Conservation (phyloP, 2,113 vertebrate genomes). For the Trachemys scripta region DNA sequence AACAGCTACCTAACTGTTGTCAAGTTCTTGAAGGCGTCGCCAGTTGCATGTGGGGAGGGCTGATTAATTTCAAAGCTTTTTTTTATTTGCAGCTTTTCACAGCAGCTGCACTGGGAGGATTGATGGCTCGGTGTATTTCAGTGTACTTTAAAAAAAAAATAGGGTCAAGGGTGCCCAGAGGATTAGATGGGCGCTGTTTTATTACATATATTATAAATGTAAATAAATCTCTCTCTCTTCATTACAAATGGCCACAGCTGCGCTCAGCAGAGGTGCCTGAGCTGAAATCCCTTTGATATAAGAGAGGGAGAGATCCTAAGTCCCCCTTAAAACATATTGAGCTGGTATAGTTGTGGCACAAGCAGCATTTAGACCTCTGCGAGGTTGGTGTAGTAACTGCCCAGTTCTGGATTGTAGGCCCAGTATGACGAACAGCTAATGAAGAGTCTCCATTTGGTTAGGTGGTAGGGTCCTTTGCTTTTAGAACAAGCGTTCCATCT, state of each 20-base stretch:
- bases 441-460: rapidly evolving
- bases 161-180: not conserved
- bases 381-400: not conserved
- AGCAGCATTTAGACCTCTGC: no score
- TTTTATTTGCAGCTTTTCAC: no score
- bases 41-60: not conserved
- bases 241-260: rapidly evolving
- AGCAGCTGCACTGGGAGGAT: not conserved
- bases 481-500: rapidly evolving
- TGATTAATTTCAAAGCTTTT: not conserved
- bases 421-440: no score
- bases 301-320: no score
- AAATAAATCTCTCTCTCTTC: not conserved
- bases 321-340: no score
- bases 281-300: not conserved
- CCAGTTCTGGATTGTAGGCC: no score
- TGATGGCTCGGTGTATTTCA: not conserved
- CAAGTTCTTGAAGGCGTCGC: not conserved
- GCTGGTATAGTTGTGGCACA: rapidly evolving
- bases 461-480: rapidly evolving
- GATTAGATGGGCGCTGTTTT: rapidly evolving
- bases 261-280: not conserved
- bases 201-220: rapidly evolving
- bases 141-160: not conserved
- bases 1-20: not conserved